Percentiles rank a stretch among this genome's conserved stretches.
Evolutionary conservation across 2,797 vertebrate species (phyloP).

Genomic region (Nyctibius grandis): DNA sequence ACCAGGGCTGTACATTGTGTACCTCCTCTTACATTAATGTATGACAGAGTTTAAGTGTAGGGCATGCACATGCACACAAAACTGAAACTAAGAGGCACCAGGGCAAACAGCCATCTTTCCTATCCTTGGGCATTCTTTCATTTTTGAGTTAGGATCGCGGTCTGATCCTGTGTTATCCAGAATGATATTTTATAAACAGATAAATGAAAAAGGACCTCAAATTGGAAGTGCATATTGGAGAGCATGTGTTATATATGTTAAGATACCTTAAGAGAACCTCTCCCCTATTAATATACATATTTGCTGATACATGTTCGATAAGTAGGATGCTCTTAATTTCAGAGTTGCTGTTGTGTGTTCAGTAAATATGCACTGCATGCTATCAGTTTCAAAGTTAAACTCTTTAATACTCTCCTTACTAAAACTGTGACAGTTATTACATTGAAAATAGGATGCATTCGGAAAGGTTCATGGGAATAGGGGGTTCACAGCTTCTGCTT

Average conservation of each 20-base stretch:
- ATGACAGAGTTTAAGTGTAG: neutral
- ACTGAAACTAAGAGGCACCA: neutral
- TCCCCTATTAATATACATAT: neutral
- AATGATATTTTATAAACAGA: neutral
- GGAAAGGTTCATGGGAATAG: neutral
- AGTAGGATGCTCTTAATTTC: neutral
- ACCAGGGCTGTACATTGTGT: neutral
- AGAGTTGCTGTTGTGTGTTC: neutral
- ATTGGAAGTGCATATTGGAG: neutral
- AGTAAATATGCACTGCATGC: rapidly evolving
- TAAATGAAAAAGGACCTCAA: neutral
- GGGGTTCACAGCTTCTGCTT: neutral
- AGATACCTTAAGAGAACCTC: neutral
- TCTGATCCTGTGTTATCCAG: neutral
- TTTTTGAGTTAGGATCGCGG: neutral
- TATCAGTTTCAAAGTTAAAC: neutral
- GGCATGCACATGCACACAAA: neutral
- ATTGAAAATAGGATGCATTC: neutral
- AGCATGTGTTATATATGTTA: neutral
- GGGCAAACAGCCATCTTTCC: neutral
- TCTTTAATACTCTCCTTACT: neutral
- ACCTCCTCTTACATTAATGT: neutral
- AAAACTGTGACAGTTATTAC: neutral
- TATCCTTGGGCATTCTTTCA: neutral
- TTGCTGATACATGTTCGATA: neutral